Base-by-base conservation (phyloP, 2,113 vertebrate genomes). In the Callionymus lyra region DNA sequence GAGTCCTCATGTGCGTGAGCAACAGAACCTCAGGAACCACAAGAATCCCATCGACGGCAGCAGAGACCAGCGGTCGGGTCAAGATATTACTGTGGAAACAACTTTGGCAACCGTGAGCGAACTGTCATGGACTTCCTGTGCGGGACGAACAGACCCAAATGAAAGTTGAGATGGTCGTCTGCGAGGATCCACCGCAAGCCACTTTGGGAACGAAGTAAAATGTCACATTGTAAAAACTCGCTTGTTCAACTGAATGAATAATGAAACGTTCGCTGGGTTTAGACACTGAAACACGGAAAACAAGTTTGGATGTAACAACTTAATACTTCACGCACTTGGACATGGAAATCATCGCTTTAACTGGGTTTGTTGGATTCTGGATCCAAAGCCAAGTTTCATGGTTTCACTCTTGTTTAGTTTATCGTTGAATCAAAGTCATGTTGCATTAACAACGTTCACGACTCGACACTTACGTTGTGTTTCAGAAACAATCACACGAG, bases 21-120 rank as follows among this genome's bases (percentile, higher is more conserved):
- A n/a, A 32, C 9, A 32, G 51, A 31, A 44, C 47, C 34, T 36
- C 47, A 6, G 16, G 55, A 65, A 70, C 63, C 58, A 48, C 72
- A 50, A 39, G 47, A 73, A 60, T 39, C 65, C 68, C 67, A 59
- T 52, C 53, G 35, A 58, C 60, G 52, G 21, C 57, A 53, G 34
- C 49, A 19, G 27, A 15, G 35, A 31, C 18, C 19, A 13, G 35
- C 31, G 56, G 42, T 34, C 44, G 53, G 21, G 34, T 18, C 27
- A 50, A 49, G 48, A 68, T 51, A 52, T 63, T 49, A 52, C 41
- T 50, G 44, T 43, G 37, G 61, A 66, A 44, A 65, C 40, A 3
- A 53, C 18, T 42, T 46, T 72, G 59, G 65, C 47, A 55, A 62
- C 38, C 51, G 21, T 51, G 13, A 16, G 36, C 21, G 31, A 33